A percentile compares a stretch with the other conserved stretches of the same genome.
Evolutionary conservation across 2,113 vertebrate genomes (phyloP).

Genomic region (Atractosteus spatula): DNA sequence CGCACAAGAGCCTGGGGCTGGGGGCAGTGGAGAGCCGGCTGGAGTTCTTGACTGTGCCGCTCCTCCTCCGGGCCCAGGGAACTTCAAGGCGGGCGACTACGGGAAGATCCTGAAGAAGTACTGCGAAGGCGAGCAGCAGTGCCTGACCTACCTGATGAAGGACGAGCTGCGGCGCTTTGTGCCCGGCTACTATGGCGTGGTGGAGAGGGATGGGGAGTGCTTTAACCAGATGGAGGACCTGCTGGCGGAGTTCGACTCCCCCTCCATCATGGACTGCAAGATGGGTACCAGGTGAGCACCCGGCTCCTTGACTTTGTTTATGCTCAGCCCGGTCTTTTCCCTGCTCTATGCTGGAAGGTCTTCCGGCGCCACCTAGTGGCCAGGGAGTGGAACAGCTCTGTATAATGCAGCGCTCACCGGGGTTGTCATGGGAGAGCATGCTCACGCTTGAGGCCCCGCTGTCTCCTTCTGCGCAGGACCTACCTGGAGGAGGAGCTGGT

Average conservation of each 20-base stretch:
- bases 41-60: too few species aligned
- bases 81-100: conserved; percentile 78
- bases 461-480: conserved; percentile 56
- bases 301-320: not conserved
- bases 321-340: too few species aligned
- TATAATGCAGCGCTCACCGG: too few species aligned
- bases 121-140: conserved; percentile 79
- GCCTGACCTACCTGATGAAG: conserved; percentile 73
- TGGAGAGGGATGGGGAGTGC: conserved; percentile 69
- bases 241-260: conserved; percentile 76
- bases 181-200: conserved; percentile 76
- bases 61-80: conserved; percentile 56
- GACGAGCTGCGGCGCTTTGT: conserved; percentile 74
- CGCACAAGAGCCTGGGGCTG: too few species aligned
- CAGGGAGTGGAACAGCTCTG: not conserved
- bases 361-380: too few species aligned
- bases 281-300: conserved; percentile 81
- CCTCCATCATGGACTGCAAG: conserved; percentile 92
- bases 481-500: conserved; percentile 86
- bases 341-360: too few species aligned
- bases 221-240: conserved; percentile 90
- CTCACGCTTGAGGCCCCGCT: not conserved
- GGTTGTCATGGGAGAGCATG: not conserved
- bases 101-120: conserved; percentile 80
- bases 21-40: too few species aligned